Conservation (phyloP, 2,888 invertebrate genomes). For the Meteorus cinctellus region DNA sequence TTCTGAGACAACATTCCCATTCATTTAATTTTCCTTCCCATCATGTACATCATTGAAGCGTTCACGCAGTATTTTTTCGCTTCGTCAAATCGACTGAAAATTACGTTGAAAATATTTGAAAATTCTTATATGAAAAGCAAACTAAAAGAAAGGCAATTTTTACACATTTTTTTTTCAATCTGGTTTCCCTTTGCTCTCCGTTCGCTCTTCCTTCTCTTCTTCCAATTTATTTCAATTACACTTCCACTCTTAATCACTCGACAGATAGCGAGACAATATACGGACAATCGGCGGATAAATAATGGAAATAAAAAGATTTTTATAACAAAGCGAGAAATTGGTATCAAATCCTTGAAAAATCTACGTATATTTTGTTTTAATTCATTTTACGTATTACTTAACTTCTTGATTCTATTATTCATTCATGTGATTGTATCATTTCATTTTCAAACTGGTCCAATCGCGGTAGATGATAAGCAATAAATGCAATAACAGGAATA, state of each 20-base stretch:
- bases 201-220: background rate
- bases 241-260: background rate
- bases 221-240: background rate
- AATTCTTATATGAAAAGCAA: slow-evolving; percentile 22
- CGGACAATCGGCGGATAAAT: background rate
- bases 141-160: background rate
- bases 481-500: slow-evolving; percentile 3
- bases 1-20: background rate
- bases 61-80: background rate
- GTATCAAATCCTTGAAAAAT: slow-evolving; percentile 51
- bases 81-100: background rate
- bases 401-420: background rate
- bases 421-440: background rate
- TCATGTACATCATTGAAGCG: background rate
- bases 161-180: background rate
- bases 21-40: background rate
- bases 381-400: slow-evolving; percentile 4
- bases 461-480: background rate
- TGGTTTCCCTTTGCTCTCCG: background rate
- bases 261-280: background rate
- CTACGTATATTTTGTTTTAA: slow-evolving; percentile 40
- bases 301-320: slow-evolving; percentile 18
- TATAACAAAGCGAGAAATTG: slow-evolving; percentile 31
- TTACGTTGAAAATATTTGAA: background rate
- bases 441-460: background rate